These are phyloP conservation scores for Strigamia transsilvanica DNA, from an alignment of 2,888 invertebrate species.

Conservation along the genomic window DNA sequence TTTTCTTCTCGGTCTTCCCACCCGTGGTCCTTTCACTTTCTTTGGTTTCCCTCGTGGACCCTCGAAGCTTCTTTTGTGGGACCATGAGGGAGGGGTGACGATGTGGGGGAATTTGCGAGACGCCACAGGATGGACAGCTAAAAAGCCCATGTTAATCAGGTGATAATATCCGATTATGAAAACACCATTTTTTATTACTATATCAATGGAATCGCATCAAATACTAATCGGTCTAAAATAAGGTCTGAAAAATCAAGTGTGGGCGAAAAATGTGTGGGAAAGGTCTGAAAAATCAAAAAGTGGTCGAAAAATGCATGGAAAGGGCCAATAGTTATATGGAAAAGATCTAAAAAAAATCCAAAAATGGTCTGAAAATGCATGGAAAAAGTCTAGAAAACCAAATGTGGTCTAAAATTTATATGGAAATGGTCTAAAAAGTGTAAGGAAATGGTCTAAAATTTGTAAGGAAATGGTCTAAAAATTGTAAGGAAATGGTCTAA, in stretches of 20 bases:
- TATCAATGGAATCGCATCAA: background rate
- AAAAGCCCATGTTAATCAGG: constrained; percentile 43
- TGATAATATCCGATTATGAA: constrained; percentile 47
- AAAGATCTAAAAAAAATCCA: no score
- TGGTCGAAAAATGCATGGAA: background rate
- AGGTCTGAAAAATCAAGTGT: background rate
- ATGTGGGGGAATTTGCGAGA: constrained; percentile 36
- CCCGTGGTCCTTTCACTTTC: constrained; percentile 49
- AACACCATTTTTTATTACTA: constrained; percentile 13
- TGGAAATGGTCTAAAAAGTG: background rate
- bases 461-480: background rate
- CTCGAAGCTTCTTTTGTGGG: constrained; percentile 45
- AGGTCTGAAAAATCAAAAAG: background rate
- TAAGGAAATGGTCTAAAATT: background rate
- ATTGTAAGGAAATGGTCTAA: background rate
- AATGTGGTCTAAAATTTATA: background rate
- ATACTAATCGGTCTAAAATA: background rate
- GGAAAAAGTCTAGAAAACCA: no score
- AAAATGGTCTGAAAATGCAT: no score
- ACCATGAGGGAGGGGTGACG: constrained; percentile 5
- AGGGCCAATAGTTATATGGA: no score
- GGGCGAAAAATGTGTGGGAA: background rate
- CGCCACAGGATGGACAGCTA: constrained; percentile 43
- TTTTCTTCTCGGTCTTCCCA: constrained; percentile 27
- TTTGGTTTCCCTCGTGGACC: constrained; percentile 49